A percentile compares a stretch with the other conserved stretches of the same genome.
phyloP scores from a whole-genome alignment of 1,140 invertebrate species.

The Heliconius hermathena region DNA sequence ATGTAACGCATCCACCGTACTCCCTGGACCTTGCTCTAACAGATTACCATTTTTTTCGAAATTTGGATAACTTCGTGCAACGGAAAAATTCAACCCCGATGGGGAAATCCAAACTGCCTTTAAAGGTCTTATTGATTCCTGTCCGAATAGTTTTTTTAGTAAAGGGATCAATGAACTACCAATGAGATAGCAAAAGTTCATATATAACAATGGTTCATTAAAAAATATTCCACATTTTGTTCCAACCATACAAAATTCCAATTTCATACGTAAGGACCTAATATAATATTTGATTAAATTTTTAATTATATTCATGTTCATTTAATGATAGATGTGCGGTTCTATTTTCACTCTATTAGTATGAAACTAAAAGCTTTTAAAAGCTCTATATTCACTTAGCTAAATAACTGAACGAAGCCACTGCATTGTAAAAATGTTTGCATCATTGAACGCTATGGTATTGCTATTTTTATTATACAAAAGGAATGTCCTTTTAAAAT shows the following conservation, averaged over 20 bases:
- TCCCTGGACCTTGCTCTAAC: no score
- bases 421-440: conserved; percentile 2
- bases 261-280: neutral
- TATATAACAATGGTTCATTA: no score
- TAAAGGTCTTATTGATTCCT: no score
- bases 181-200: no score
- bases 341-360: neutral
- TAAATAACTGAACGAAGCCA: neutral
- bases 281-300: neutral
- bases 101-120: no score
- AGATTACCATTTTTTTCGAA: no score
- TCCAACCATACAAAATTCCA: neutral
- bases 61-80: no score
- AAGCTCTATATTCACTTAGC: neutral
- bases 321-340: neutral
- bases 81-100: no score
- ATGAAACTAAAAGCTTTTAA: conserved; percentile 8
- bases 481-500: neutral
- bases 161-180: no score
- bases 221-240: no score
- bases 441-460: neutral
- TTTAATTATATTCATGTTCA: neutral
- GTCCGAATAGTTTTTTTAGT: no score
- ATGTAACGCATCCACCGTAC: no score
- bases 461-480: neutral